These are phyloP conservation scores for Drosophila trapezifrons DNA, from an alignment of 1,140 invertebrate genomes.

Conservation along the genomic window DNA sequence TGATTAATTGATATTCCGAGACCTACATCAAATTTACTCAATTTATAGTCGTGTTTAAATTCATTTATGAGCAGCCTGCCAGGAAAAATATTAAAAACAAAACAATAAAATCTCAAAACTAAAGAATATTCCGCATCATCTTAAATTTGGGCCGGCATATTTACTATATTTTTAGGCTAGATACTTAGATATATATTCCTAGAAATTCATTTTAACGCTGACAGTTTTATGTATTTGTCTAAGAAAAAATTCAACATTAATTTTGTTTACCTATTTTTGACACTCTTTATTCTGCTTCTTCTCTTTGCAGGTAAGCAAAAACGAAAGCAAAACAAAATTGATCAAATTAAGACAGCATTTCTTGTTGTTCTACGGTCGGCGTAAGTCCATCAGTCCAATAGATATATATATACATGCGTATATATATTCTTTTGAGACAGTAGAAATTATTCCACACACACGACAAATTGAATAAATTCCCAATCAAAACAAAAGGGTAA, in stretches of 20 bases:
- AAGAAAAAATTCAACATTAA: constrained; percentile 33
- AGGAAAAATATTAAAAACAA: constrained; percentile 14
- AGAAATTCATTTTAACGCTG: constrained; percentile 40
- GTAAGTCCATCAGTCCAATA: constrained; percentile 66
- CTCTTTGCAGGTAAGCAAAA: constrained; percentile 75
- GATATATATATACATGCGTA: constrained; percentile 1
- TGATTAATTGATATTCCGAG: neutral
- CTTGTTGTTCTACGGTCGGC: constrained; percentile 25
- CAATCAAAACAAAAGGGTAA: constrained; percentile 58
- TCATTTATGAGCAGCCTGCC: neutral
- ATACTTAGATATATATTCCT: constrained; percentile 13
- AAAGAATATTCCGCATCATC: neutral
- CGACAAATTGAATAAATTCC: constrained; percentile 56
- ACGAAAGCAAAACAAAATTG: constrained; percentile 39
- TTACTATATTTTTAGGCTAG: constrained; percentile 18
- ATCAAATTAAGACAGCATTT: constrained; percentile 18
- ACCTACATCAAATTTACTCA: neutral
- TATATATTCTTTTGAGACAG: constrained; percentile 11
- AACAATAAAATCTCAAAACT: neutral
- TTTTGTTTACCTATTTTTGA: constrained; percentile 66
- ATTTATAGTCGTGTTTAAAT: neutral
- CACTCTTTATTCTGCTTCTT: constrained; percentile 51
- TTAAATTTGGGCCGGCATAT: constrained; percentile 4
- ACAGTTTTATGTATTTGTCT: constrained; percentile 53
- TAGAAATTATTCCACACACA: constrained; percentile 61